Evolutionary conservation across 2,888 invertebrate species (phyloP).

Genomic region (Tipula lateralis): DNA sequence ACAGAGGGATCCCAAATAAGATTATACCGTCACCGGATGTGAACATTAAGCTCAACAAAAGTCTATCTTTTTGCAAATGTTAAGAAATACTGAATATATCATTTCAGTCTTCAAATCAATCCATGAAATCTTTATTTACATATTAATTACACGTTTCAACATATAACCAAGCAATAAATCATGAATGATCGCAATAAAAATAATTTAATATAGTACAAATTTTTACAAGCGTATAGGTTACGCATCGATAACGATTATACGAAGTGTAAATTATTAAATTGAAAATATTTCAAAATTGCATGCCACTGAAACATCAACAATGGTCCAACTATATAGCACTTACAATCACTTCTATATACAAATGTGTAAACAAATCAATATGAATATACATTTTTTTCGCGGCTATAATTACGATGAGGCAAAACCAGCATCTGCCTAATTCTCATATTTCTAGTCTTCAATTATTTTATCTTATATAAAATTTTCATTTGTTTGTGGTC

Average conservation of each 20-base stretch:
- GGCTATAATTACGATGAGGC: background rate
- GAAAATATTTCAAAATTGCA: background rate
- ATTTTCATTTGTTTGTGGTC: background rate
- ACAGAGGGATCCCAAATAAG: too few species aligned
- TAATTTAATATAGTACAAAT: background rate
- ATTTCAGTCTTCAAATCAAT: background rate
- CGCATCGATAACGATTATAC: background rate
- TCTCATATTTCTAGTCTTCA: background rate
- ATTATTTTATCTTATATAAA: background rate
- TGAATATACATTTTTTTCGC: background rate
- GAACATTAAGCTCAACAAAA: too few species aligned
- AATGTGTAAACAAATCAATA: background rate
- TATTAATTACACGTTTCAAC: background rate
- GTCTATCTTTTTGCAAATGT: too few species aligned
- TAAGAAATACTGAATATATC: too few species aligned
- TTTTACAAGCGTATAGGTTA: background rate
- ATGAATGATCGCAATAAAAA: background rate
- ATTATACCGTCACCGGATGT: too few species aligned
- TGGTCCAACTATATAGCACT: background rate
- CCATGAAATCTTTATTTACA: background rate
- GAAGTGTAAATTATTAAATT: conserved; percentile 6
- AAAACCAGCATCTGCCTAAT: background rate
- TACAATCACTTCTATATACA: background rate
- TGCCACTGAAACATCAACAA: background rate
- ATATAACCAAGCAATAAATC: background rate